phyloP scores from a whole-genome alignment of 2,113 vertebrate species.

The Anas platyrhynchos region DNA sequence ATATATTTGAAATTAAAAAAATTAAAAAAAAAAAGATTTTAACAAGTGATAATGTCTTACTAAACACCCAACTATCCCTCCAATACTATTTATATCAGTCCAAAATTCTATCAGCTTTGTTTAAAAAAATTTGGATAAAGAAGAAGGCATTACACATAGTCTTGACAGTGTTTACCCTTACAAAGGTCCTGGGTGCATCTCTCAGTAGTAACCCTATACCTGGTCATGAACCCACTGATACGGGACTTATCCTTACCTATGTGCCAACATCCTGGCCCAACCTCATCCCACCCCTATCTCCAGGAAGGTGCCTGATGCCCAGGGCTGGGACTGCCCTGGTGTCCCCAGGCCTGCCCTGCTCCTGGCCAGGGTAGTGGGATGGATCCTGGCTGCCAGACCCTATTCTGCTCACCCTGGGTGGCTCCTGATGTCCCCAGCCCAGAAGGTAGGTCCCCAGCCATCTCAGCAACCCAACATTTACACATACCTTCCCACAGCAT shows the following conservation, averaged over 20 bases:
- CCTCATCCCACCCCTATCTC: too few relatives aligned
- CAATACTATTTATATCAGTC: not conserved
- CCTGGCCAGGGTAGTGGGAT: not conserved
- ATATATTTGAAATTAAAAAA: not conserved
- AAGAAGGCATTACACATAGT: not conserved
- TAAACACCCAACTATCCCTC: not conserved
- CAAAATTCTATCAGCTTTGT: not conserved
- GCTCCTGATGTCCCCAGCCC: too few relatives aligned
- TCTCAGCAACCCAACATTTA: not conserved
- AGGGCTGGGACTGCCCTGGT: too few relatives aligned
- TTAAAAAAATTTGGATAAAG: not conserved
- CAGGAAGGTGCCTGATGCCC: too few relatives aligned
- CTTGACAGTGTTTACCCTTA: not conserved
- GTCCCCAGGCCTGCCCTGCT: too few relatives aligned
- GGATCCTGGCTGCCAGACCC: not conserved
- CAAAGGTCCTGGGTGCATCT: too few relatives aligned
- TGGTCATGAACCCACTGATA: too few relatives aligned
- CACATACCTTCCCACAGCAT: not conserved
- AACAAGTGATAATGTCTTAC: not conserved
- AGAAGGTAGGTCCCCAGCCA: not conserved
- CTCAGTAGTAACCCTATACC: too few relatives aligned
- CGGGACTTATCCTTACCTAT: too few relatives aligned
- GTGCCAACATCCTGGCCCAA: too few relatives aligned
- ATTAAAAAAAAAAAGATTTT: not conserved
- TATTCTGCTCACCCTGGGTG: accelerated